A percentile compares a stretch with the other conserved stretches of the same genome.
These are phyloP conservation scores for Actinia equina DNA, from an alignment of 64 coral and sea anemone species.

Conservation along the genomic window DNA sequence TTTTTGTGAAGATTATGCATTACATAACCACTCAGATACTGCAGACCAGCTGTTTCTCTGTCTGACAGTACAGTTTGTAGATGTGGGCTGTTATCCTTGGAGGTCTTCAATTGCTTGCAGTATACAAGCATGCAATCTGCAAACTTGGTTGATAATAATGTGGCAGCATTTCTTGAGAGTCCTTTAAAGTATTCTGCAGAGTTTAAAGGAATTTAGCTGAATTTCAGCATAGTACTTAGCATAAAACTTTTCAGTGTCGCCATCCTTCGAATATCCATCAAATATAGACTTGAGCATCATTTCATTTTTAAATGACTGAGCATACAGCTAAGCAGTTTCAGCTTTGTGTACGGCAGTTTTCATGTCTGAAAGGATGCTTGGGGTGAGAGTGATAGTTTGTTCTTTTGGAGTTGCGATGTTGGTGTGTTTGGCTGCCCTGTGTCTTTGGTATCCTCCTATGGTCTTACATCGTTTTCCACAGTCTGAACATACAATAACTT, in stretches of 20 bases:
- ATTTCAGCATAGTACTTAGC: too few relatives aligned
- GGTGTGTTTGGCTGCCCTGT: background rate
- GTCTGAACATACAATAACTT: background rate
- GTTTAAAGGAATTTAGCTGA: too few relatives aligned
- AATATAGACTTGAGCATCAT: too few relatives aligned
- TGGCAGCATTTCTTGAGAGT: conserved; percentile 64
- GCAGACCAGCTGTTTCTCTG: conserved; percentile 28
- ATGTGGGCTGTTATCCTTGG: background rate
- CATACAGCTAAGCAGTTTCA: conserved; percentile 3
- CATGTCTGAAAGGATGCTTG: conserved; percentile 2
- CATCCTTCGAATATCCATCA: too few relatives aligned
- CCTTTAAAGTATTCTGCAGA: too few relatives aligned
- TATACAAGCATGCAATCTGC: conserved; percentile 46
- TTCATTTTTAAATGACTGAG: background rate
- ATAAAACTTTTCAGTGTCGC: too few relatives aligned
- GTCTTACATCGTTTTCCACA: conserved; percentile 22
- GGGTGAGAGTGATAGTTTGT: background rate
- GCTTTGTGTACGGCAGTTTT: conserved; percentile 2
- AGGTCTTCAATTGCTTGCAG: conserved; percentile 11
- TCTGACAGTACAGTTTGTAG: conserved; percentile 33
- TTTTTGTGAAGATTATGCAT: background rate
- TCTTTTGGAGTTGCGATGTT: conserved; percentile 1
- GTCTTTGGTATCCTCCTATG: conserved; percentile 3
- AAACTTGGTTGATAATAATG: conserved; percentile 43
- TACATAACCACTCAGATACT: conserved; percentile 53